These are phyloP conservation scores for Polydrusus cervinus DNA, from an alignment of 2,888 invertebrate genomes.

Conservation along the genomic window DNA sequence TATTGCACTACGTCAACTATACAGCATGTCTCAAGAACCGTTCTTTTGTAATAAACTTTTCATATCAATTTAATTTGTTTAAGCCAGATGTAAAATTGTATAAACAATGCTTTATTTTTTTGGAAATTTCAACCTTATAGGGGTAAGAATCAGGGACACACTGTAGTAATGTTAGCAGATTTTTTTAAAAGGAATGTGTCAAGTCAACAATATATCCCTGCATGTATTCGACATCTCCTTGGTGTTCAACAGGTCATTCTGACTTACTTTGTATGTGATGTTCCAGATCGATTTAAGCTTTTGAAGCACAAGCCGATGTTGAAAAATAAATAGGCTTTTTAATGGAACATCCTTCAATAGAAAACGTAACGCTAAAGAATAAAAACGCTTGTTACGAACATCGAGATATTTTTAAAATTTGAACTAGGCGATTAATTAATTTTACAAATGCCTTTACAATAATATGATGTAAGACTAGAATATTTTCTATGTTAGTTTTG, in stretches of 20 bases:
- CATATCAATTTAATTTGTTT: too few relatives aligned
- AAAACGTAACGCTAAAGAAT: constrained; percentile 1
- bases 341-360: background rate
- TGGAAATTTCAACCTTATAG: too few relatives aligned
- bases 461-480: constrained; percentile 16
- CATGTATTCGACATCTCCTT: constrained; percentile 12
- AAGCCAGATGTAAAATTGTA: too few relatives aligned
- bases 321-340: too few relatives aligned
- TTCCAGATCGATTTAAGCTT: too few relatives aligned
- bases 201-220: constrained; percentile 5
- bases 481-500: background rate
- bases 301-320: too few relatives aligned
- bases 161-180: background rate
- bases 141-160: too few relatives aligned
- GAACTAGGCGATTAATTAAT: constrained; percentile 12
- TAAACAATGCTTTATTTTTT: too few relatives aligned
- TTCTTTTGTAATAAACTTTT: background rate
- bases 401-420: constrained; percentile 16
- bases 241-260: background rate
- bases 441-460: constrained; percentile 5
- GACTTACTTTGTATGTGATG: background rate
- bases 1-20: constrained; percentile 14
- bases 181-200: constrained; percentile 11
- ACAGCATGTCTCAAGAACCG: background rate
- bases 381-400: constrained; percentile 19